Conservation (phyloP, 2,888 invertebrate species). For the Tiliacea aurago region DNA sequence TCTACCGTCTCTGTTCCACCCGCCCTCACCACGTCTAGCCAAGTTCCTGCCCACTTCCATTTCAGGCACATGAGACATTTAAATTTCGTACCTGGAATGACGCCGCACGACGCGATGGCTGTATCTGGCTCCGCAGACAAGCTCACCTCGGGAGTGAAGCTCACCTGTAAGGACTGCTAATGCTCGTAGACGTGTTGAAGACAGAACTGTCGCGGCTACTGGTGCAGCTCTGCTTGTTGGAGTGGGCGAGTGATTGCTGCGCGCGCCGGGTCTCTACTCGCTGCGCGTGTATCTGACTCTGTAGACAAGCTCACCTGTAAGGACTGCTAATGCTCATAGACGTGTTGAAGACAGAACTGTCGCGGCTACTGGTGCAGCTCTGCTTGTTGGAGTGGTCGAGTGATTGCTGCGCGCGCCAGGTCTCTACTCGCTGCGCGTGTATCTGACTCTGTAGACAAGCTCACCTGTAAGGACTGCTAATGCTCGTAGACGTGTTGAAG, state of each 20-base stretch:
- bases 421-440: constrained; percentile 52
- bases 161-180: constrained; percentile 72
- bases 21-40: neutral
- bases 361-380: constrained; percentile 71
- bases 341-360: constrained; percentile 73
- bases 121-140: neutral
- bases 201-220: constrained; percentile 72
- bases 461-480: constrained; percentile 72
- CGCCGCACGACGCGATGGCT: too few species aligned
- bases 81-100: neutral
- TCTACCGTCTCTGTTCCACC: too few species aligned
- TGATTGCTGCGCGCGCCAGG: constrained; percentile 60
- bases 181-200: constrained; percentile 73
- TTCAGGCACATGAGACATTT: neutral
- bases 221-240: constrained; percentile 65
- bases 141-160: too few species aligned
- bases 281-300: constrained; percentile 24
- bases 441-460: neutral
- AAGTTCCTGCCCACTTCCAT: neutral
- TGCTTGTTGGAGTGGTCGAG: constrained; percentile 63
- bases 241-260: constrained; percentile 62
- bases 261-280: constrained; percentile 58
- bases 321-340: constrained; percentile 71
- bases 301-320: constrained; percentile 64
- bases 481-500: constrained; percentile 73